Evolutionary conservation across 2,888 invertebrate genomes (phyloP).

Genomic region (Amphiduros pacificus): DNA sequence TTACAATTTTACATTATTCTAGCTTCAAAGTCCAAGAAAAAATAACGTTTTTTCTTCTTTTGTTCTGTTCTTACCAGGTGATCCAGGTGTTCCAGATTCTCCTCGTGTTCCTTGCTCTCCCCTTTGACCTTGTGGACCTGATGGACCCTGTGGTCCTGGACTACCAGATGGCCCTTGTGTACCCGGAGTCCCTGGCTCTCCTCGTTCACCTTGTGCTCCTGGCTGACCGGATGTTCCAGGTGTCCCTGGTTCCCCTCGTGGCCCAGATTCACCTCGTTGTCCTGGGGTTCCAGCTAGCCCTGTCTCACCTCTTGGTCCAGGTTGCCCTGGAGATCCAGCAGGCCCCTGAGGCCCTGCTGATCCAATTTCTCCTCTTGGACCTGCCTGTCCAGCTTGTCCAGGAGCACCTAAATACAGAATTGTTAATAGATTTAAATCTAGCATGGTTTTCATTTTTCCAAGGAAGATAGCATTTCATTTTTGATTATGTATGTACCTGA

Average conservation of each 20-base stretch:
- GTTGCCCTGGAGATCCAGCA: conserved; percentile 21
- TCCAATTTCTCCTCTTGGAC: conserved; percentile 15
- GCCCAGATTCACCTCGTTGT: conserved; percentile 21
- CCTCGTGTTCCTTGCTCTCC: conserved; percentile 15
- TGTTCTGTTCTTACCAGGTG: no score
- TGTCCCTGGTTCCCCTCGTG: conserved; percentile 67
- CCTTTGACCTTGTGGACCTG: conserved; percentile 11
- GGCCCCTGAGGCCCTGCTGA: conserved; percentile 16
- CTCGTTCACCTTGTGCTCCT: conserved; percentile 12
- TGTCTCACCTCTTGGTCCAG: conserved; percentile 10
- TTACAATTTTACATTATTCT: no score
- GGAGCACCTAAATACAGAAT: no score
- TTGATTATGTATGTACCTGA: conserved; percentile 10
- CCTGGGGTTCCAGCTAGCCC: conserved; percentile 10
- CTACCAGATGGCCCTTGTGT: conserved; percentile 19
- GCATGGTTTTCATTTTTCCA: no score
- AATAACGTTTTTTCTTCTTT: no score
- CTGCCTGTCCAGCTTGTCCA: conserved; percentile 16
- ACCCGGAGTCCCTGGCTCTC: conserved; percentile 63
- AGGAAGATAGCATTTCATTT: no score
- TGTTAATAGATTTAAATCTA: no score
- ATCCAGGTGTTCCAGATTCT: neutral
- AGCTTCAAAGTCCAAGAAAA: no score
- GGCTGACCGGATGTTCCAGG: conserved; percentile 3
- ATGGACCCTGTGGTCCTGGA: conserved; percentile 17